A percentile compares a stretch with the other conserved stretches of the same genome.
These are phyloP conservation scores for Recurvirostra avosetta DNA, from an alignment of 2,113 vertebrate species.

Conservation along the genomic window DNA sequence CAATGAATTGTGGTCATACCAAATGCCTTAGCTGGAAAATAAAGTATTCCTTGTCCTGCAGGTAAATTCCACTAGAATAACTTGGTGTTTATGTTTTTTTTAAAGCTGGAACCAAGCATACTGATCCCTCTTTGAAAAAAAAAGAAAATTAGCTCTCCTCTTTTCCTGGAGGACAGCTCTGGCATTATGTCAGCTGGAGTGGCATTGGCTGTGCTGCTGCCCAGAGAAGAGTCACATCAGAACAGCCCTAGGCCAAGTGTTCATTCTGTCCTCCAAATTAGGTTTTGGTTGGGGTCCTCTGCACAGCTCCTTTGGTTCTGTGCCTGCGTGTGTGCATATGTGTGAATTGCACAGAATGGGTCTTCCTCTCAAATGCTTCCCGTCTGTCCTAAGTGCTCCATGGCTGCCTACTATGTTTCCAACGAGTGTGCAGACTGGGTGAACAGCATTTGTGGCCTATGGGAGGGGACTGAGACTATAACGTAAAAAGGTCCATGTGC, in stretches of 20 bases:
- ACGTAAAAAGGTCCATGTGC: background rate
- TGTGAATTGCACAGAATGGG: rapidly evolving
- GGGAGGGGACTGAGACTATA: background rate
- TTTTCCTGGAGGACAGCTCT: background rate
- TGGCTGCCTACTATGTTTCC: background rate
- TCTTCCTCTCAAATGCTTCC: background rate
- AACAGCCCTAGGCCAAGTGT: background rate
- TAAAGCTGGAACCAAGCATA: background rate
- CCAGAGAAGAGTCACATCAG: background rate
- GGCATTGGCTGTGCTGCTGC: background rate
- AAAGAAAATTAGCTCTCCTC: background rate
- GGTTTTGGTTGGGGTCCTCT: background rate
- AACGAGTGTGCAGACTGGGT: rapidly evolving
- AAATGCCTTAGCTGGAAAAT: background rate
- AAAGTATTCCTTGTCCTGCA: background rate
- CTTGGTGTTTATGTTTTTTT: background rate
- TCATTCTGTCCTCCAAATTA: background rate
- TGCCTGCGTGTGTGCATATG: rapidly evolving
- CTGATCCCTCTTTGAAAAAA: background rate
- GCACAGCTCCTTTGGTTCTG: background rate
- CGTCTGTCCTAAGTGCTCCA: rapidly evolving
- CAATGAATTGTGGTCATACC: background rate
- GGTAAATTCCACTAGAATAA: background rate
- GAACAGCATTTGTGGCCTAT: background rate
- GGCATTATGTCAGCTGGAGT: background rate